Evolutionary conservation across 2,797 vertebrate species (phyloP).

Genomic region (Iguana delicatissima): DNA sequence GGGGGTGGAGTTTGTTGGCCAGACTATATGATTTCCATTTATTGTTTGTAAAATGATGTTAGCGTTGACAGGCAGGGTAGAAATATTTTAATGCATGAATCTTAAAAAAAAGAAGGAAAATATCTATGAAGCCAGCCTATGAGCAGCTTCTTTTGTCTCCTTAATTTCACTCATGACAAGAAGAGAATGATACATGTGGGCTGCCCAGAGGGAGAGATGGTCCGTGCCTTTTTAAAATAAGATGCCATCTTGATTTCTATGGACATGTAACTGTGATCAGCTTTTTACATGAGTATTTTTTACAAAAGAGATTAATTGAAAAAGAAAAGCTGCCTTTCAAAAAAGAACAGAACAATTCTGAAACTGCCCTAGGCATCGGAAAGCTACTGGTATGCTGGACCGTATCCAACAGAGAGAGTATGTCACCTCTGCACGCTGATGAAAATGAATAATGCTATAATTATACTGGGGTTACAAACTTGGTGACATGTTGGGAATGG

Average conservation of each 20-base stretch:
- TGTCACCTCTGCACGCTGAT: background rate
- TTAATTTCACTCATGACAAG: too few relatives aligned
- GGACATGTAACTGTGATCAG: background rate
- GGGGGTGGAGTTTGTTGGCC: too few relatives aligned
- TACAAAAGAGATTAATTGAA: background rate
- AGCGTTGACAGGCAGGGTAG: background rate
- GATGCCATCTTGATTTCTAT: background rate
- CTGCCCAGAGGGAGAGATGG: background rate
- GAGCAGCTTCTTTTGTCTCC: background rate
- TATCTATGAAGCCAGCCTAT: background rate
- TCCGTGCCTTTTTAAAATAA: background rate
- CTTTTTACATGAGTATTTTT: background rate
- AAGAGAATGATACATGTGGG: background rate
- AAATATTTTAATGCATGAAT: background rate
- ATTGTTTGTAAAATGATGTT: too few relatives aligned
- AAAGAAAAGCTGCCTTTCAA: background rate
- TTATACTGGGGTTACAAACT: background rate
- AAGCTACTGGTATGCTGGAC: background rate
- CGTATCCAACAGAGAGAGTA: background rate
- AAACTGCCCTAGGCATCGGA: background rate
- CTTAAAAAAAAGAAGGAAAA: background rate
- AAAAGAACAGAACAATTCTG: background rate
- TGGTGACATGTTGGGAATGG: background rate
- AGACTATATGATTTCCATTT: too few relatives aligned
- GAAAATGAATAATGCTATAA: background rate